Conservation (phyloP, 2,888 invertebrate genomes). For the Sthenelais limicola region DNA sequence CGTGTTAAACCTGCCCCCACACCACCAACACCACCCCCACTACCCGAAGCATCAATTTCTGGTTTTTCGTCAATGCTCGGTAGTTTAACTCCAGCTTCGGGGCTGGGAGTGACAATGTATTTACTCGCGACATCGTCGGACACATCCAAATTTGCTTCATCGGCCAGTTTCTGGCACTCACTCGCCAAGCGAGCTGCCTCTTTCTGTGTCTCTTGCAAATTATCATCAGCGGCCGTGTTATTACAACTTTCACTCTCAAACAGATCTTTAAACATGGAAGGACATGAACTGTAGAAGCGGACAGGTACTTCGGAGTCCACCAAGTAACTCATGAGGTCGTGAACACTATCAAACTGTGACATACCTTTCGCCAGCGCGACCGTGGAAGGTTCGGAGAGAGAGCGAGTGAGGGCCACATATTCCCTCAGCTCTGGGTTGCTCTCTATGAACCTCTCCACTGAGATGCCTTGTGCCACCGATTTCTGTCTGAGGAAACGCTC, state of each 20-base stretch:
- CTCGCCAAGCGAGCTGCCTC: constrained; percentile 21
- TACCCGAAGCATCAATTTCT: too few species aligned
- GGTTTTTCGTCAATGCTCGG: too few species aligned
- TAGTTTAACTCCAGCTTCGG: too few species aligned
- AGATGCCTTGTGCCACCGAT: constrained; percentile 84
- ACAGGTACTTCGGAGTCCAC: constrained; percentile 36
- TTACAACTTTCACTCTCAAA: not conserved
- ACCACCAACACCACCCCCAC: too few species aligned
- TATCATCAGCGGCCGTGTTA: not conserved
- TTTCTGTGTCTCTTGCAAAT: not conserved
- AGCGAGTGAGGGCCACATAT: constrained; percentile 42
- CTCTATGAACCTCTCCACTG: constrained; percentile 81
- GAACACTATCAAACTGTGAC: constrained; percentile 27
- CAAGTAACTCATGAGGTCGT: constrained; percentile 41
- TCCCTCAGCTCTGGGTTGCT: constrained; percentile 57
- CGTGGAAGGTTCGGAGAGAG: constrained; percentile 25
- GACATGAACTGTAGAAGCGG: constrained; percentile 32
- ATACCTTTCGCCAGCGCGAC: constrained; percentile 26
- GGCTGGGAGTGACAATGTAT: too few species aligned
- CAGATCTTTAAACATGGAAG: constrained; percentile 36
- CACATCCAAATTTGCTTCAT: too few species aligned
- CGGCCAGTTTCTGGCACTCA: constrained; percentile 29
- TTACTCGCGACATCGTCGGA: too few species aligned
- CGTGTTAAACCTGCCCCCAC: too few species aligned
- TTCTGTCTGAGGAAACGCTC: constrained; percentile 83